Percentiles rank a stretch among this genome's conserved stretches.
Evolutionary conservation across 2,797 vertebrate species (phyloP).

Genomic region (Chelidonichthys spinosus): DNA sequence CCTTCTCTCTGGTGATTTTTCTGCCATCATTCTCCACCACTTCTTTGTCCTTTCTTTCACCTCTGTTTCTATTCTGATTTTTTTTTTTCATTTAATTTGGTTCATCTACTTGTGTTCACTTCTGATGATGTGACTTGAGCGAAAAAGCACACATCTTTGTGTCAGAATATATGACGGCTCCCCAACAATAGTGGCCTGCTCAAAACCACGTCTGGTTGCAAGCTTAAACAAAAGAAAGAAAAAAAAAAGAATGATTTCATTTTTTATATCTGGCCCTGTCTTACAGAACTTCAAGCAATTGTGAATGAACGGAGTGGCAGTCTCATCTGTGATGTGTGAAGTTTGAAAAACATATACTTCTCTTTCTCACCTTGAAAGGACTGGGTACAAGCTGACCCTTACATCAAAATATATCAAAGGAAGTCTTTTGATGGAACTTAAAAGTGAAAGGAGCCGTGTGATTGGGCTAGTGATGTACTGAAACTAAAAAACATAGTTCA

Average conservation of each 20-base stretch:
- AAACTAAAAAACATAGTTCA: slow-evolving; percentile 68
- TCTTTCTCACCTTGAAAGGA: slow-evolving; percentile 77
- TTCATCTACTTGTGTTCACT: slow-evolving; percentile 48
- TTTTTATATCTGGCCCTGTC: slow-evolving; percentile 58
- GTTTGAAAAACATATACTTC: slow-evolving; percentile 72
- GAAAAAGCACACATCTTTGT: slow-evolving; percentile 52
- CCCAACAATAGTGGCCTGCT: slow-evolving; percentile 28
- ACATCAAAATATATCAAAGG: slow-evolving; percentile 77
- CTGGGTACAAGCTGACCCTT: slow-evolving; percentile 68
- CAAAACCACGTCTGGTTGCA: slow-evolving; percentile 50
- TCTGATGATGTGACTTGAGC: slow-evolving; percentile 38
- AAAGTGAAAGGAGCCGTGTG: slow-evolving; percentile 74
- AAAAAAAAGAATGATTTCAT: slow-evolving; percentile 36
- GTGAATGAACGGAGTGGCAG: slow-evolving; percentile 60
- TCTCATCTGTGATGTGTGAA: slow-evolving; percentile 70
- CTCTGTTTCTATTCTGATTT: slow-evolving; percentile 12
- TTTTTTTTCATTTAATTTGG: slow-evolving; percentile 32
- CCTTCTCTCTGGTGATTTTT: slow-evolving; percentile 12
- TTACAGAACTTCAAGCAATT: slow-evolving; percentile 68
- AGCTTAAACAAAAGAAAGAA: slow-evolving; percentile 15
- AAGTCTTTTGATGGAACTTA: slow-evolving; percentile 77
- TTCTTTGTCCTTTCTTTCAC: slow-evolving; percentile 39
- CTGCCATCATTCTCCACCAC: slow-evolving; percentile 7
- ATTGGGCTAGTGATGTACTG: slow-evolving; percentile 72
- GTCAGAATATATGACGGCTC: slow-evolving; percentile 39